phyloP scores from a whole-genome alignment of 2,797 vertebrate genomes.

The Gallirallus australis region DNA sequence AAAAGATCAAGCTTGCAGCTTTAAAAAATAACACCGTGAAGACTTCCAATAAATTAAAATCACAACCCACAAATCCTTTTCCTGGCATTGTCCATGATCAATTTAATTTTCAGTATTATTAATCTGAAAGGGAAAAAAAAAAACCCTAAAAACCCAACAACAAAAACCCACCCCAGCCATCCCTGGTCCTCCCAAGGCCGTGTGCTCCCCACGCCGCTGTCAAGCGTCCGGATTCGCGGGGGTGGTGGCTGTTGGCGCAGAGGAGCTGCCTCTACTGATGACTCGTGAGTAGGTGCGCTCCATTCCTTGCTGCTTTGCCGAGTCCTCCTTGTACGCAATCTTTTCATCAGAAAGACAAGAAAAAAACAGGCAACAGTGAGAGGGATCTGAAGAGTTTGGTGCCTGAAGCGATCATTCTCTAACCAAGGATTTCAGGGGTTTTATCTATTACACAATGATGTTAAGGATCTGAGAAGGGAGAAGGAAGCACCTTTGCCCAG shows the following conservation, averaged over 20 bases:
- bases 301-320: slow-evolving; percentile 85
- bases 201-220: background rate
- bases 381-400: background rate
- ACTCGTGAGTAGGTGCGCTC: slow-evolving; percentile 86
- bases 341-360: slow-evolving; percentile 51
- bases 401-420: background rate
- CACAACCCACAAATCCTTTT: slow-evolving; percentile 31
- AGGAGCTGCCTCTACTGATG: slow-evolving; percentile 69
- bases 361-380: background rate
- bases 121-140: background rate
- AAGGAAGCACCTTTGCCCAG: background rate
- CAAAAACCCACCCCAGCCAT: background rate
- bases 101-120: slow-evolving; percentile 16
- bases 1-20: slow-evolving; percentile 62
- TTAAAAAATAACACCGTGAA: slow-evolving; percentile 70
- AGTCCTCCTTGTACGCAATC: slow-evolving; percentile 88
- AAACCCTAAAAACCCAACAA: background rate
- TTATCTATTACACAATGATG: background rate
- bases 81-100: slow-evolving; percentile 42
- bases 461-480: background rate
- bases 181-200: background rate
- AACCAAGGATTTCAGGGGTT: background rate
- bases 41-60: slow-evolving; percentile 83
- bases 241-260: slow-evolving; percentile 28
- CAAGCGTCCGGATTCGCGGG: slow-evolving; percentile 66